Percentiles rank a stretch among this genome's conserved stretches.
These are phyloP conservation scores for Cottus gobio DNA, from an alignment of 2,113 vertebrate species.

Conservation along the genomic window DNA sequence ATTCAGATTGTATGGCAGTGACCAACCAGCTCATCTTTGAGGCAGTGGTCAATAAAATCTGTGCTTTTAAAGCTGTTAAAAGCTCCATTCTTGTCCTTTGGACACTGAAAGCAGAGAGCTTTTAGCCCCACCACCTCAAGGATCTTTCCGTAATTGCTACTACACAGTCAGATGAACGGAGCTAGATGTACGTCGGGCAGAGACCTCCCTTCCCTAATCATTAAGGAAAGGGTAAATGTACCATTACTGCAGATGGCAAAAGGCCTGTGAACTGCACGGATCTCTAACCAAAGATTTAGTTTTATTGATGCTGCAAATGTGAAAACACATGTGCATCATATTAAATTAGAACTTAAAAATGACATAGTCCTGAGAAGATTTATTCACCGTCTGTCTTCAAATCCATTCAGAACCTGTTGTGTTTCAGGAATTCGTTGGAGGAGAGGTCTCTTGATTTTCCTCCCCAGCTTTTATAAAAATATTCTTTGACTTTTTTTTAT, in stretches of 20 bases:
- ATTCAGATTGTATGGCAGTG: constrained; percentile 53
- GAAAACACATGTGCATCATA: constrained; percentile 18
- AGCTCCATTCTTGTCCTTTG: constrained; percentile 34
- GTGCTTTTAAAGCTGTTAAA: constrained; percentile 50
- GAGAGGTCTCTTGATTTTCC: constrained; percentile 15
- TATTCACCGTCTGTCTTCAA: constrained; percentile 17
- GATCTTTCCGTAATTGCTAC: constrained; percentile 50
- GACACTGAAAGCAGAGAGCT: constrained; percentile 29
- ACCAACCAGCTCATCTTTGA: constrained; percentile 38
- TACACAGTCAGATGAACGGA: constrained; percentile 39
- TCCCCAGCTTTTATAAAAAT: constrained; percentile 27
- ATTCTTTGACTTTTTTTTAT: background rate
- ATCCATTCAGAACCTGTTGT: constrained; percentile 10
- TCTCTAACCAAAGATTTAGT: constrained; percentile 4
- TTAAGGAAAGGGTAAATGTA: constrained; percentile 7
- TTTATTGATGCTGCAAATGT: constrained; percentile 25
- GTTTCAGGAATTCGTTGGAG: constrained; percentile 10
- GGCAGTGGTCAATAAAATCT: constrained; percentile 53
- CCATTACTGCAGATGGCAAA: constrained; percentile 25
- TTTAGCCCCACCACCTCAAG: constrained; percentile 41
- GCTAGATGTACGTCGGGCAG: constrained; percentile 9
- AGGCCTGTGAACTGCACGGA: constrained; percentile 13
- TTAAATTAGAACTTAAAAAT: constrained; percentile 23
- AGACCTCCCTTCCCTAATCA: constrained; percentile 15
- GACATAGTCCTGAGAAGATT: constrained; percentile 62